Conservation (phyloP, 2,113 vertebrate genomes). For the Saimiri boliviensis region DNA sequence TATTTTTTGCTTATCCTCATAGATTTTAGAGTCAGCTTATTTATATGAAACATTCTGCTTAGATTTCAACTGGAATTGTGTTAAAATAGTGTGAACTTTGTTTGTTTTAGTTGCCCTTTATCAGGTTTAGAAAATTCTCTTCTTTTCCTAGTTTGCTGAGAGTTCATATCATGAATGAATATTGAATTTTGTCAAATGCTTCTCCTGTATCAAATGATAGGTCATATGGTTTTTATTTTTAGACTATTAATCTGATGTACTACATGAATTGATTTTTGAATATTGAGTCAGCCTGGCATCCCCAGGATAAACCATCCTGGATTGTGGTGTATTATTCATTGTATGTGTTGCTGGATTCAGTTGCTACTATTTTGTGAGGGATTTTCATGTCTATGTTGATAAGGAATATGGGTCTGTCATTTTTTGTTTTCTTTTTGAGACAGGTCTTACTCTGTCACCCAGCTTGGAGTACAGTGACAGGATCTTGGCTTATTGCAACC, state of each 20-base stretch:
- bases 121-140: neutral
- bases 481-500: too few species aligned
- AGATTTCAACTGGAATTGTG: neutral
- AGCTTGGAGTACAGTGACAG: too few species aligned
- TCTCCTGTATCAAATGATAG: neutral
- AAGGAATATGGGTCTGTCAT: neutral
- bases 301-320: neutral
- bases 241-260: neutral
- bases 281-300: neutral
- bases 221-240: neutral
- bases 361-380: neutral
- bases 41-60: neutral
- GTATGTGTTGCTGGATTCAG: neutral
- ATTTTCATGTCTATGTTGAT: neutral
- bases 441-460: too few species aligned
- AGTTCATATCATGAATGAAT: neutral
- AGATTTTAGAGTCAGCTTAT: neutral
- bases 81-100: neutral
- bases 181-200: neutral
- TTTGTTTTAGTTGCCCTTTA: neutral
- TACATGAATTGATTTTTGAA: neutral
- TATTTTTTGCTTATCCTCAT: neutral
- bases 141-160: neutral
- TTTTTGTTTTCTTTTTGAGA: neutral
- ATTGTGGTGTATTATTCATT: neutral